These are phyloP conservation scores for Temnothorax longispinosus DNA, from an alignment of 1,140 invertebrate species.

Conservation along the genomic window DNA sequence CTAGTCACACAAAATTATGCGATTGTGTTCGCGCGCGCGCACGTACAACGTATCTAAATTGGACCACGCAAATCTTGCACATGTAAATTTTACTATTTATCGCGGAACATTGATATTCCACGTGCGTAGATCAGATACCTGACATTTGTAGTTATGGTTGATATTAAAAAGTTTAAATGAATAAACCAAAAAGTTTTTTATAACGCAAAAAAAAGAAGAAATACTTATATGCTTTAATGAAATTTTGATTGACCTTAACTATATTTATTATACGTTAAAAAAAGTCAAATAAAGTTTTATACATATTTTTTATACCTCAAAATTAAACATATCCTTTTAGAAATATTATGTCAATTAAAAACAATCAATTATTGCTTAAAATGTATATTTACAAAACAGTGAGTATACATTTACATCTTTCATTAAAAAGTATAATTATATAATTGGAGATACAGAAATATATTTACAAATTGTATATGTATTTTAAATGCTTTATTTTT, in stretches of 20 bases:
- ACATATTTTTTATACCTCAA: background rate
- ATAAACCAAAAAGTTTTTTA: background rate
- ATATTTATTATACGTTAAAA: background rate
- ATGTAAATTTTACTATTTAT: constrained; percentile 2
- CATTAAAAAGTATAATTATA: background rate
- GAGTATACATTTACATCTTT: background rate
- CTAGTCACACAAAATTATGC: constrained; percentile 27
- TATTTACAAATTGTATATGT: background rate
- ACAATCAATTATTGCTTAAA: background rate
- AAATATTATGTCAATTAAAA: background rate
- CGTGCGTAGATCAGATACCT: background rate
- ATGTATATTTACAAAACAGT: background rate
- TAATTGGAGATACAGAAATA: background rate
- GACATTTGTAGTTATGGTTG: background rate
- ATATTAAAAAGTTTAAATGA: background rate
- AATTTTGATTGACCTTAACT: background rate
- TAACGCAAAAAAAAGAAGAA: background rate
- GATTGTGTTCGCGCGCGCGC: background rate
- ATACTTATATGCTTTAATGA: background rate
- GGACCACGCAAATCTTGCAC: background rate
- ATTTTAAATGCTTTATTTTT: background rate
- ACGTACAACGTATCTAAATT: constrained; percentile 31
- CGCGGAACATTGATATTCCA: background rate
- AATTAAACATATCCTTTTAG: background rate
- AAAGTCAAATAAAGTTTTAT: background rate